Base-by-base conservation (phyloP, 64 coral and sea anemone species). In the Montipora foliosa region DNA sequence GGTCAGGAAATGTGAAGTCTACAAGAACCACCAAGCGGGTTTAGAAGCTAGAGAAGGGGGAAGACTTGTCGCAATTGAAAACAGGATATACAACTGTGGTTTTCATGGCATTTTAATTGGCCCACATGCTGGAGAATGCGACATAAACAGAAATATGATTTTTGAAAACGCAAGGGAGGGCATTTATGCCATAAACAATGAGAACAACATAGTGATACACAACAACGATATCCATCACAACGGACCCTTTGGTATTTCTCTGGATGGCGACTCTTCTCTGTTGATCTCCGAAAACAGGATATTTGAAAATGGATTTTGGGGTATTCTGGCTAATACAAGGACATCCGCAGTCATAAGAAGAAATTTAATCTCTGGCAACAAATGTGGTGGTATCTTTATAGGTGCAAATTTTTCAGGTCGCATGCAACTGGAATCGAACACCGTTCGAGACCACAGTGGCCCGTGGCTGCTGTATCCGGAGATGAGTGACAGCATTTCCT, bases 401-500 rank as follows among this genome's bases (percentile, higher is more conserved):
- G 92, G 95, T 69, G 12, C 87, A 0, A 97, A 97, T n/a, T 97
- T 72, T 22, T 97, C 95, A 8, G 95, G 91, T 4, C 92, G 95
- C 5, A 19, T 94, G 57, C 0, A 25, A 4, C 51, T 97, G 6
- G 67, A 94, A 7, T 80, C 87, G 8, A 96, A 96, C 49, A 79
- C 44, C 20, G 87, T 96, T 13, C 13, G 87, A 77, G 91, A 96
- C 15, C 79, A 96, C 44, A 93, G 87, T 87, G 95, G 95, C 4
- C 87, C 95, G 22, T 93, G 95, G 95, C 75, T 96, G 48, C 25
- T 3, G 21, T 70, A 51, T 78, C 22, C 72, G 29, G 48, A 82
- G 6, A 47, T 47, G 6, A 10, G 6, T 10, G 17, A 7, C 21
- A 81, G 50, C 13, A 0, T 59, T 24, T 19, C 6, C 13, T 8